Evolutionary conservation across 2,888 invertebrate species (phyloP), one percentile per base, ranked within the genome.

Genomic region (Limenitis camilla): DNA sequence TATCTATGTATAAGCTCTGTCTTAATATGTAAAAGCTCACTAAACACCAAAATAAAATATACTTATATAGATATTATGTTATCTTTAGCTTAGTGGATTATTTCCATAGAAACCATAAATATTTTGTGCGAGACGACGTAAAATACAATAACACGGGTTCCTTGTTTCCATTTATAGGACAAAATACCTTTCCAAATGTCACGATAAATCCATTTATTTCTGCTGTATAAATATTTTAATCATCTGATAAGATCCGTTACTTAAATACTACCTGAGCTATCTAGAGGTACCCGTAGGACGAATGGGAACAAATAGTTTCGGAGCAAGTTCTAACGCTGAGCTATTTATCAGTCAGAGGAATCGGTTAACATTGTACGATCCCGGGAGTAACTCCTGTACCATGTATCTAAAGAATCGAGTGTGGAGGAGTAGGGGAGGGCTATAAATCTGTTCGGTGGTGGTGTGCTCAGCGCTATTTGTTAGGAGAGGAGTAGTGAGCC

Each of bases 401-500:
- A 40, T 56, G 39, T 39, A 30, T 39, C 44, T 41, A 31, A 44
- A 44, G 40, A 44, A 40, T 33, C 27, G 40, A 48, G 38, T 11
- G 27, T n/a, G 4, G 9, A 1, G 11, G 35, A 19, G 11, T 8
- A 44, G 19, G 38, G 44, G 29, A 9, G 11, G 9, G 40, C 40
- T 49, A 57, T 52, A 52, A 55, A 51, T 50, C 51, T 51, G 40
- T 32, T 32, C 5, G 30, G n/a, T 30, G 42, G 49, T 11, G 38
- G 31, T 32, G 32, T 35, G 47, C 33, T 5, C 43, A 31, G 27
- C 11, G 52, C 55, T 43, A 56, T 56, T 52, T 52, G 46, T 56
- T 40, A 49, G 55, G 28, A 49, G 45, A 32, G 44, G 40, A 44
- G 42, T n/a, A 48, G 47, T 53, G 44, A 49, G 40, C 49, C 49